Conservation (phyloP, 1,140 invertebrate species). For the Augochlora pura region DNA sequence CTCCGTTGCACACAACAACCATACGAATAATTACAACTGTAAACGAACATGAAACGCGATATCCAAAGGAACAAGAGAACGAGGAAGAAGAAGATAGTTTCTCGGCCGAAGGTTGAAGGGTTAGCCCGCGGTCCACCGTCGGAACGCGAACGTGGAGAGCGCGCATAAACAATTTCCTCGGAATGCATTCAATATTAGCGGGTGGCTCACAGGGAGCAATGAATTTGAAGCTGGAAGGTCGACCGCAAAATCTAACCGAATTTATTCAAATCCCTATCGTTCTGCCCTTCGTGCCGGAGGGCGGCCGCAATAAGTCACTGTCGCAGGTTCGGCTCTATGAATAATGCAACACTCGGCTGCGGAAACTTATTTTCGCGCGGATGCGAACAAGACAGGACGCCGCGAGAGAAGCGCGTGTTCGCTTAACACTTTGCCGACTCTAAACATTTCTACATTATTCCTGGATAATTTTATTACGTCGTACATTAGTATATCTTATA, state of each 20-base stretch:
- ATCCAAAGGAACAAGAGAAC: background rate
- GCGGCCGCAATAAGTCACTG: constrained; percentile 63
- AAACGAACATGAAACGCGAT: background rate
- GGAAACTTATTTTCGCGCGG: constrained; percentile 47
- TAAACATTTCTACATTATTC: too few species aligned
- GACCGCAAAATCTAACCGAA: constrained; percentile 56
- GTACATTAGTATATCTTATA: too few species aligned
- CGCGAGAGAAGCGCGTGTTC: too few species aligned
- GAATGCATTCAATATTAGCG: constrained; percentile 31
- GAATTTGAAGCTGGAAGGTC: constrained; percentile 50
- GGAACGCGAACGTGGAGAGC: background rate
- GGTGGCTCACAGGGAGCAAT: constrained; percentile 23
- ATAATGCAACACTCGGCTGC: constrained; percentile 59
- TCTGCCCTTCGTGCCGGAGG: constrained; percentile 44
- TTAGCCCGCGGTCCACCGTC: background rate
- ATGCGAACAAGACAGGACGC: constrained; percentile 38
- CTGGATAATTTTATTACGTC: too few species aligned
- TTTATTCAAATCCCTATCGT: constrained; percentile 70
- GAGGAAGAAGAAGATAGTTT: too few species aligned
- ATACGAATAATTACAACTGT: too few species aligned
- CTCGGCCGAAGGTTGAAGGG: background rate
- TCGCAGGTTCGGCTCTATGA: constrained; percentile 55
- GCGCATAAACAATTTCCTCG: constrained; percentile 19
- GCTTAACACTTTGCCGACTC: too few species aligned
- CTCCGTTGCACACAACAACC: too few species aligned